These are phyloP conservation scores for Caenorhabditis parvicauda DNA, from an alignment of 2,888 invertebrate species.

Conservation along the genomic window DNA sequence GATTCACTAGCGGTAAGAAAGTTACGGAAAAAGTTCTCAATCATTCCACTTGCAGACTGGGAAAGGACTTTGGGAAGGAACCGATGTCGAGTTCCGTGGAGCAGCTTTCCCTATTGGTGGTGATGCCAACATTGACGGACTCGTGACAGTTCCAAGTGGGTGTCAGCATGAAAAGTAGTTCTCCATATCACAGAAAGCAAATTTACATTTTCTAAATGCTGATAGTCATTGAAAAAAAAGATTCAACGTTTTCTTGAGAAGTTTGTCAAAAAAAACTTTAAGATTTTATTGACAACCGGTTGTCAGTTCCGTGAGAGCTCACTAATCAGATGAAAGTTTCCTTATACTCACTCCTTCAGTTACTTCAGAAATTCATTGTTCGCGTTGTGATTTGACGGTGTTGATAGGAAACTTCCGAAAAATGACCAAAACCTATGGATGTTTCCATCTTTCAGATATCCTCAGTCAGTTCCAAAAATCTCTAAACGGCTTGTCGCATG, in stretches of 20 bases:
- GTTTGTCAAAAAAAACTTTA: background rate
- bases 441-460: conserved; percentile 43
- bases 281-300: no score
- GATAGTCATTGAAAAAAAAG: background rate
- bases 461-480: conserved; percentile 50
- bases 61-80: conserved; percentile 52
- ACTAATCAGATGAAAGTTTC: no score
- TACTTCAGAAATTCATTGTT: no score
- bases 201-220: background rate
- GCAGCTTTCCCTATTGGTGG: conserved; percentile 60
- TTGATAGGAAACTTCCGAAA: background rate
- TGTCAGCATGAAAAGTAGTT: background rate
- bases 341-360: no score
- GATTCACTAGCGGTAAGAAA: conserved; percentile 30
- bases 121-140: conserved; percentile 59
- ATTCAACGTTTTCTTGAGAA: background rate
- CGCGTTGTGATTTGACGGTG: no score
- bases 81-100: conserved; percentile 55
- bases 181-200: background rate
- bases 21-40: background rate
- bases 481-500: conserved; percentile 55
- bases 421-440: no score
- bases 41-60: conserved; percentile 41
- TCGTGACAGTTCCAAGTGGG: conserved; percentile 58
- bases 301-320: no score